These are phyloP conservation scores for Muscicapa adusta DNA, from an alignment of 2,113 vertebrate genomes.

Conservation along the genomic window DNA sequence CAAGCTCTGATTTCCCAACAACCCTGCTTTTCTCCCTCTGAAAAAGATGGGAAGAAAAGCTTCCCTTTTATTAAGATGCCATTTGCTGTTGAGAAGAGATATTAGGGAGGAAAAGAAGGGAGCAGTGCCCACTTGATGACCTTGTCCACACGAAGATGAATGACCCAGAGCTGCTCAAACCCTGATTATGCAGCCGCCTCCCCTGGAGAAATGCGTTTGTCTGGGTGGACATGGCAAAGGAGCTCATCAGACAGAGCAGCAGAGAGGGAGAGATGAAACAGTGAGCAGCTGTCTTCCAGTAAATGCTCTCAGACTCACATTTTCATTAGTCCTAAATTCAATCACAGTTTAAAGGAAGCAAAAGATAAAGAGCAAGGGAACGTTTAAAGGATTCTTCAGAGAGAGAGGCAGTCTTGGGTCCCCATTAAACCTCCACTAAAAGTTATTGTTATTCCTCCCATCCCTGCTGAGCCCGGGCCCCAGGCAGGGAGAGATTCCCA, in stretches of 20 bases:
- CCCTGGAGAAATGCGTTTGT: neutral
- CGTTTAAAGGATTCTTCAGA: slow-evolving; percentile 8
- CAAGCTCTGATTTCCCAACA: neutral
- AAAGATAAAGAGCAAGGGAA: slow-evolving; percentile 33
- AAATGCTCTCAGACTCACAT: slow-evolving; percentile 49
- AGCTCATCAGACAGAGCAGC: neutral
- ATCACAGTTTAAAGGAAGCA: slow-evolving; percentile 41
- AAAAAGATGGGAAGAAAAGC: neutral
- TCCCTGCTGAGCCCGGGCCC: neutral
- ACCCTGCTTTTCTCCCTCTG: neutral
- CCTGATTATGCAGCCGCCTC: neutral
- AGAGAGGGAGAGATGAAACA: slow-evolving; percentile 1
- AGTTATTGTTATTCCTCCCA: neutral
- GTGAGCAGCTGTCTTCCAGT: slow-evolving; percentile 31
- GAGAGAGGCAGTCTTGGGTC: neutral
- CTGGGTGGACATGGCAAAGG: neutral
- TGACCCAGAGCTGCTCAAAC: neutral
- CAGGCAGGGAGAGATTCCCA: neutral
- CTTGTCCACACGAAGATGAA: slow-evolving; percentile 17
- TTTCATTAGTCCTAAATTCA: slow-evolving; percentile 62
- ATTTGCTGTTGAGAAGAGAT: neutral
- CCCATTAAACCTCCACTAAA: neutral
- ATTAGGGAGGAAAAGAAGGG: neutral
- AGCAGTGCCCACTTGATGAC: neutral
- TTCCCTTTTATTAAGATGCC: slow-evolving; percentile 16